Evolutionary conservation across 2,797 vertebrate genomes (phyloP), one percentile per base, ranked within the genome.

Genomic region (Trachops cirrhosus): DNA sequence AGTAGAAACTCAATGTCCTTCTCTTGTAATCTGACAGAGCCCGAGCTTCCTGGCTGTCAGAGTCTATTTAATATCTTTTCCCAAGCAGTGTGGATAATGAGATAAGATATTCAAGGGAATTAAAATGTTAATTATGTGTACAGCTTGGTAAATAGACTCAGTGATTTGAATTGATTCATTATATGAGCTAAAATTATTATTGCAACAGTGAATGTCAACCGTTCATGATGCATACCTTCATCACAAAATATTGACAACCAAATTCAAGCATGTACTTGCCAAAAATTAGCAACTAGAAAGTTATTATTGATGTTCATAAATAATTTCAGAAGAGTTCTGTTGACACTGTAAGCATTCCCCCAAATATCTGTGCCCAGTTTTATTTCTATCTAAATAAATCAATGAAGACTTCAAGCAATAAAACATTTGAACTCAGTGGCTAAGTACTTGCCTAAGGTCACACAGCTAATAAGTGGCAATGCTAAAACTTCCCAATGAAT

Each of bases 61-160:
- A 83, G 41, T 89, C 78, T 95, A 77, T 80, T 97, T 97, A 95
- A 94, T 89, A 86, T 67, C 90, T 86, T 96, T 96, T 95, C 29
- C 89, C 82, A 96, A 96, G 93, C 74, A 95, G 34, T 96, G 21
- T 95, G 84, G 77, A 91, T 96, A 97, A 96, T 97, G 95, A 96
- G 75, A 95, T 94, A 96, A 97, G 91, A 97, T 97, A 97, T 96
- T 97, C 19, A 1, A 11, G 89, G 67, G 77, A 96, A 97, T 98
- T 97, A 97, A 96, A 97, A 97, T 96, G 97, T 96, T 97, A 97
- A 96, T 97, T 96, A 97, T 88, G 86, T 96, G 77, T 97, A 93
- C 80, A 96, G 77, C 62, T 97, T 96, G 48, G 77, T 90, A 96
- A 97, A 96, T 96, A 91, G 18, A 62, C 86, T 95, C 93, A 70